phyloP scores from a whole-genome alignment of 2,113 vertebrate species.

The Dendrocopos noguchii region DNA sequence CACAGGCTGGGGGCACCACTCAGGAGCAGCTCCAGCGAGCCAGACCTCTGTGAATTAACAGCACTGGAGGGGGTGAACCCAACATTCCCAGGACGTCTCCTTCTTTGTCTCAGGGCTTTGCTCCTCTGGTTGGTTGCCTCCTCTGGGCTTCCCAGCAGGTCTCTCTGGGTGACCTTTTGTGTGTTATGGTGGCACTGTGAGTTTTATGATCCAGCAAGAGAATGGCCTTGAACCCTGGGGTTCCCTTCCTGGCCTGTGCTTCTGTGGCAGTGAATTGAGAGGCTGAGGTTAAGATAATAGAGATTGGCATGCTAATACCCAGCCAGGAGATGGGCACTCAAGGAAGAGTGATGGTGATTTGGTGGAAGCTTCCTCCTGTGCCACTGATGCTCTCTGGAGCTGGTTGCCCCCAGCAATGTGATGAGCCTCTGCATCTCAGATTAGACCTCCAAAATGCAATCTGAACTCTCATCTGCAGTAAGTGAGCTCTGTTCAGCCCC shows the following conservation, averaged over 20 bases:
- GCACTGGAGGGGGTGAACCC: not conserved
- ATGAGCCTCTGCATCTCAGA: not conserved
- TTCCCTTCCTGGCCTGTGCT: not conserved
- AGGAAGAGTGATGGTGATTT: not conserved
- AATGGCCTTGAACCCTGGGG: not conserved
- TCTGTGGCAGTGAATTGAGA: not conserved
- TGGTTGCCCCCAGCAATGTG: not conserved
- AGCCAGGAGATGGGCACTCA: not conserved
- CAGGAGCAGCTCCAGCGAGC: not conserved
- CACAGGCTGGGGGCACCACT: not conserved
- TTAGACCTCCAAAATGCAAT: conserved; percentile 15
- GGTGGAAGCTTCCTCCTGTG: not conserved
- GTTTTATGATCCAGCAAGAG: conserved; percentile 11
- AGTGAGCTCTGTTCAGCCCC: not conserved
- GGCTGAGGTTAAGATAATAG: not conserved
- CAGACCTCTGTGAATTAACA: not conserved
- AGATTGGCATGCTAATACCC: not conserved
- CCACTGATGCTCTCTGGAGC: not conserved
- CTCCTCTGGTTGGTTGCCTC: conserved; percentile 9
- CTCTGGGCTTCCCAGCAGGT: not conserved
- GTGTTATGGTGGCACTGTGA: not conserved
- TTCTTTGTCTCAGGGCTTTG: conserved; percentile 15
- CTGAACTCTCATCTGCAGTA: not conserved
- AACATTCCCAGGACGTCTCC: not conserved
- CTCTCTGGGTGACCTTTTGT: not conserved